These are phyloP conservation scores for Hetaerina titia DNA, from an alignment of 2,888 invertebrate genomes.

Conservation along the genomic window DNA sequence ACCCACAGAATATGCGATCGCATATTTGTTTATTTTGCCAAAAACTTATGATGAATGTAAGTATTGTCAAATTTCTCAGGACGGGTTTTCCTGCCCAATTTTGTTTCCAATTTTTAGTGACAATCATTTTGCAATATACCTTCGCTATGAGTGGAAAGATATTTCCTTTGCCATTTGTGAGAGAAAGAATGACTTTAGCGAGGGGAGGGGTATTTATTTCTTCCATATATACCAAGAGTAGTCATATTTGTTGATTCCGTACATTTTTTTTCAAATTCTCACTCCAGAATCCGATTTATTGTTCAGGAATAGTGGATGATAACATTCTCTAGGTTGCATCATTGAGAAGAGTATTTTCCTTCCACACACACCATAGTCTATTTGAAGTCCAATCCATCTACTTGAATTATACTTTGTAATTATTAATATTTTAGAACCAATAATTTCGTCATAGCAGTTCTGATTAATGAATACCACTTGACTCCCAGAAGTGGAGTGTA, in stretches of 20 bases:
- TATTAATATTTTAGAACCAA: too few relatives aligned
- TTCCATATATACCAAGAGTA: not conserved
- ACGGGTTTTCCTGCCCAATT: not conserved
- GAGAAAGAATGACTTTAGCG: not conserved
- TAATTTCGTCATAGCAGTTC: too few relatives aligned
- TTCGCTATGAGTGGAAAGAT: not conserved
- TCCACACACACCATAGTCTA: too few relatives aligned
- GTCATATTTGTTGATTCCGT: not conserved
- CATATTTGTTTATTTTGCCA: too few relatives aligned
- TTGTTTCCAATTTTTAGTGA: not conserved
- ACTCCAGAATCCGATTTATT: not conserved
- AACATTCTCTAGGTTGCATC: not conserved
- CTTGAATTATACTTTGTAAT: too few relatives aligned
- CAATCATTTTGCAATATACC: not conserved
- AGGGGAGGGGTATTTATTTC: not conserved
- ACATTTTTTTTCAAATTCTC: not conserved
- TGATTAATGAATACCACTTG: too few relatives aligned
- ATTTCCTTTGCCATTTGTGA: not conserved
- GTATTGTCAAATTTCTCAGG: too few relatives aligned
- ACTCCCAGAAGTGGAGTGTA: too few relatives aligned
- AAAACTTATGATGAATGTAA: too few relatives aligned
- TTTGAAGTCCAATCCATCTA: too few relatives aligned
- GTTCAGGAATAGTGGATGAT: not conserved
- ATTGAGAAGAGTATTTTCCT: not conserved
- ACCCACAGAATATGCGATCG: too few relatives aligned